Percentiles rank a stretch among this genome's conserved stretches.
Conservation (phyloP, 2,113 vertebrate genomes). For the Aegithalos caudatus region DNA sequence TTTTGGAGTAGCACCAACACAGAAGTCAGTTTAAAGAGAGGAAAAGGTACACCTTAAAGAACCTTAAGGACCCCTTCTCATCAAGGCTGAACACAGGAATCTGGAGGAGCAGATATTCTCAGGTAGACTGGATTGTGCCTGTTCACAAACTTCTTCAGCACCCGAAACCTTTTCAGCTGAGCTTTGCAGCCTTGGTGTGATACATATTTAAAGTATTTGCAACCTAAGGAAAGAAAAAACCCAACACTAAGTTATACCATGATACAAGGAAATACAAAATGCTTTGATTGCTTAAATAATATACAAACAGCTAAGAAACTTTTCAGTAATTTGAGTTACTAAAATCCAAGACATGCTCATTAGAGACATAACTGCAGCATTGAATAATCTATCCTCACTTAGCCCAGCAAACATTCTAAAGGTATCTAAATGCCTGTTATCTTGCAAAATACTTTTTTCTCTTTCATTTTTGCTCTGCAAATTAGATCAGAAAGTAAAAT, state of each 20-base stretch:
- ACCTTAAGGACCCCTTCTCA: neutral
- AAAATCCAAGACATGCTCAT: neutral
- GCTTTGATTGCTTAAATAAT: neutral
- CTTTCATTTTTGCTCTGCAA: neutral
- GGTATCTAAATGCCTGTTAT: neutral
- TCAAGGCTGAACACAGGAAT: neutral
- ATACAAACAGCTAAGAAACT: neutral
- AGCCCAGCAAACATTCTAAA: neutral
- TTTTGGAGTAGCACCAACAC: neutral
- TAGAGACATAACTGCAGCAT: neutral
- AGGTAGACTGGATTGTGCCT: conserved; percentile 8
- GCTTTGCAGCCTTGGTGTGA: conserved; percentile 63
- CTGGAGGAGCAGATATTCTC: neutral
- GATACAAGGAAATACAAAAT: neutral
- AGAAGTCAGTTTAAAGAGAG: neutral
- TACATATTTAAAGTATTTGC: conserved; percentile 72
- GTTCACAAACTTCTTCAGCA: conserved; percentile 73
- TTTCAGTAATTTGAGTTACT: neutral
- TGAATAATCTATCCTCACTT: neutral
- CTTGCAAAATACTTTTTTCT: neutral
- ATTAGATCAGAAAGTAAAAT: neutral
- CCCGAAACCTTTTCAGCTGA: conserved; percentile 55
- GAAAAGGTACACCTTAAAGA: neutral
- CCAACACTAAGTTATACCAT: neutral
- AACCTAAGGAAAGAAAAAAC: conserved; percentile 43